These are phyloP conservation scores for Akabosia matsudoensis DNA, from an alignment of 1,140 invertebrate genomes.

Conservation along the genomic window DNA sequence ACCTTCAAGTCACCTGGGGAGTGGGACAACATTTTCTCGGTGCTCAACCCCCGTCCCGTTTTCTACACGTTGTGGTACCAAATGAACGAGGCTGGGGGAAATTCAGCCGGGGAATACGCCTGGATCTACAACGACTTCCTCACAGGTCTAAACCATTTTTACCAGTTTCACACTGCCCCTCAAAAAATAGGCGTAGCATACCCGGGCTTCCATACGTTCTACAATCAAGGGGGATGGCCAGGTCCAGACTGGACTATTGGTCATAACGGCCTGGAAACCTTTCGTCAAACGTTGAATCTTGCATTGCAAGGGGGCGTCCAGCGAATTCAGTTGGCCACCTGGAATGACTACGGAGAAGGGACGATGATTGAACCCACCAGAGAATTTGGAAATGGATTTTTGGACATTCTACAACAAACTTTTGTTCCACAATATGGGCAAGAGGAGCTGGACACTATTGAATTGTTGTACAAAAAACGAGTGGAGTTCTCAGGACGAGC, in stretches of 20 bases:
- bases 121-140: slow-evolving; percentile 41
- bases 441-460: slow-evolving; percentile 27
- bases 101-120: slow-evolving; percentile 32
- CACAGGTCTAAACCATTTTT: slow-evolving; percentile 35
- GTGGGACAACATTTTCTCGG: slow-evolving; percentile 33
- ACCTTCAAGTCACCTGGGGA: slow-evolving; percentile 28
- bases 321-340: slow-evolving; percentile 35
- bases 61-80: slow-evolving; percentile 42
- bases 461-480: slow-evolving; percentile 30
- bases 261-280: slow-evolving; percentile 25
- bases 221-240: slow-evolving; percentile 32
- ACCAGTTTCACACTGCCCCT: slow-evolving; percentile 13
- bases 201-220: slow-evolving; percentile 35
- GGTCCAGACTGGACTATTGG: slow-evolving; percentile 32
- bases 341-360: slow-evolving; percentile 43
- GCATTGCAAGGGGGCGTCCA: slow-evolving; percentile 23
- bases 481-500: background rate
- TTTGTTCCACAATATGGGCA: slow-evolving; percentile 2
- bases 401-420: slow-evolving; percentile 29
- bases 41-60: slow-evolving; percentile 21
- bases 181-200: slow-evolving; percentile 33
- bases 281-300: slow-evolving; percentile 31
- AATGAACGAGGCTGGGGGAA: slow-evolving; percentile 1
- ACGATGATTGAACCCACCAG: slow-evolving; percentile 34
- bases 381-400: slow-evolving; percentile 39